phyloP scores from a whole-genome alignment of 2,888 invertebrate species.

The Drosophila dives region DNA sequence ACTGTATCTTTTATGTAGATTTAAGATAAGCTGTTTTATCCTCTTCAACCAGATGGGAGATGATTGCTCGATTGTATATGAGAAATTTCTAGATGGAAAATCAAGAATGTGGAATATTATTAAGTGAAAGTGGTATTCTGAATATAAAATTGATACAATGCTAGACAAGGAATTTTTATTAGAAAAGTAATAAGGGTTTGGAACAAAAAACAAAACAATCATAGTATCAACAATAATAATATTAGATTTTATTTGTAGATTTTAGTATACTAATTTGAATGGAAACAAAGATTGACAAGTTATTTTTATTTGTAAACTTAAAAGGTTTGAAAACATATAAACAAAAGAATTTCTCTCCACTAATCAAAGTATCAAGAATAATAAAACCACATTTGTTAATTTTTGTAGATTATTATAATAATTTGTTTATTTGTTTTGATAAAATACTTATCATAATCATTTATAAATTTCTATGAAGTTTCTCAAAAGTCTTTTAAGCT shows the following conservation, averaged over 20 bases:
- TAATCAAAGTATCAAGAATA: background rate
- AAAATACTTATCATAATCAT: background rate
- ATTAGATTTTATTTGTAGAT: background rate
- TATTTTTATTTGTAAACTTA: background rate
- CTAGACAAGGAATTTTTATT: background rate
- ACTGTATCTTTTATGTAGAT: conserved; percentile 27
- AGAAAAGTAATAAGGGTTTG: background rate
- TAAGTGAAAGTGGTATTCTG: conserved; percentile 1
- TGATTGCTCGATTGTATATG: conserved; percentile 20
- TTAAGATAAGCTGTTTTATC: conserved; percentile 34
- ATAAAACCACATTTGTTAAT: background rate
- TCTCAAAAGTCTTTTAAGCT: conserved; percentile 35
- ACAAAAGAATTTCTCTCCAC: background rate
- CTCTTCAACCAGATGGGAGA: conserved; percentile 38
- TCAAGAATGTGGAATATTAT: background rate
- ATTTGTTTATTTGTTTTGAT: background rate
- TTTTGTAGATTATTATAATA: background rate
- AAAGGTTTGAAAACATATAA: background rate
- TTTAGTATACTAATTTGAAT: background rate
- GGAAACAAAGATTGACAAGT: background rate
- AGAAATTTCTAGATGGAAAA: conserved; percentile 4
- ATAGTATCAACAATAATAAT: background rate
- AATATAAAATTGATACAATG: background rate
- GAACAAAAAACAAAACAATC: background rate
- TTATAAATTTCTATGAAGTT: background rate